phyloP scores from a whole-genome alignment of 2,113 vertebrate genomes.

The Solea senegalensis region DNA sequence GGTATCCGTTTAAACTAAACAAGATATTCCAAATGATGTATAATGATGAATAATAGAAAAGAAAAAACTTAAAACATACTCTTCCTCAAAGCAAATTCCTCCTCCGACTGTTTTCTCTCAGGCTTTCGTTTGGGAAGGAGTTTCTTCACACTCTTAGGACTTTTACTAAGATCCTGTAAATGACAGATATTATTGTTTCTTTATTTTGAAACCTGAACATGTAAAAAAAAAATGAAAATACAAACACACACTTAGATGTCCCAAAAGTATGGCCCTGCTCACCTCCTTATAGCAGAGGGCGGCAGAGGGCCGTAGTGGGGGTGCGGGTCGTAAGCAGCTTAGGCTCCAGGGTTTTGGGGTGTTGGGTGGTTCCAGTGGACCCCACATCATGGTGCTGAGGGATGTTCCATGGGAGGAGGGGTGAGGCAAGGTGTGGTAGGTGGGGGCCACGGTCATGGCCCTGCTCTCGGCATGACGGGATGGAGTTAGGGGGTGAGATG shows the following conservation, averaged over 20 bases:
- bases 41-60: not conserved
- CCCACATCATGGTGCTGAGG: conserved; percentile 96
- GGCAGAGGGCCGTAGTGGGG: conserved; percentile 93
- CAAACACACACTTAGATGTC: not conserved
- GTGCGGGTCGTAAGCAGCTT: conserved; percentile 94
- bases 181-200: not conserved
- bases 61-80: conserved; percentile 81
- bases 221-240: not conserved
- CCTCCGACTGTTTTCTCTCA: conserved; percentile 96
- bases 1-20: not conserved
- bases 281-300: conserved; percentile 99
- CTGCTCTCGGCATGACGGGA: conserved; percentile 94
- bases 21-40: too few species aligned
- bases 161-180: conserved; percentile 96
- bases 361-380: conserved; percentile 95
- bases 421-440: conserved; percentile 97
- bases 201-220: not conserved
- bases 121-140: conserved; percentile 97
- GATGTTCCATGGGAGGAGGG: conserved; percentile 93
- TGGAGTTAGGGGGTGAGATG: conserved; percentile 93
- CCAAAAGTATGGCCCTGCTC: conserved; percentile 14
- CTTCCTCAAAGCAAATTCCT: conserved; percentile 96
- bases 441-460: conserved; percentile 89
- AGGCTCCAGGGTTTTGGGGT: conserved; percentile 98
- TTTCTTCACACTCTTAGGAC: conserved; percentile 99